Conservation (phyloP, 2,797 vertebrate species). For the Erethizon dorsatum region DNA sequence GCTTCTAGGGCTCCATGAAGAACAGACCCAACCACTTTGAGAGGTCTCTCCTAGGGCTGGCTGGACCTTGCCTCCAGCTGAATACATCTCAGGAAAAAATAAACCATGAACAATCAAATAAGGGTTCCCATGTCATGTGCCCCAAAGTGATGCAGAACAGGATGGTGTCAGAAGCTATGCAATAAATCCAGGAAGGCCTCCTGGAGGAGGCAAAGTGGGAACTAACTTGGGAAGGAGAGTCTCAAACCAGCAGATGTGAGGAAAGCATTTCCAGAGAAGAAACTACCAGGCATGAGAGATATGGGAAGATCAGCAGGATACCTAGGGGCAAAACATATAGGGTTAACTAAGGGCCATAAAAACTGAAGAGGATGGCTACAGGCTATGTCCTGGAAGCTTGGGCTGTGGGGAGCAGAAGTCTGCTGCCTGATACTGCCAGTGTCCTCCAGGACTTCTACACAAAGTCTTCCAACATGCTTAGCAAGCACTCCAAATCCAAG, state of each 20-base stretch:
- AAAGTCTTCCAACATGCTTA: neutral
- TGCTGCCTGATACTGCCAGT: neutral
- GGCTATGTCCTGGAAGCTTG: neutral
- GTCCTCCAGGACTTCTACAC: neutral
- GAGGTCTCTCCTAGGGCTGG: neutral
- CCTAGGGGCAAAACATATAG: neutral
- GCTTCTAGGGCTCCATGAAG: neutral
- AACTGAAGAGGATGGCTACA: neutral
- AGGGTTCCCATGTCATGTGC: neutral
- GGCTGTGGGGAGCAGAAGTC: neutral
- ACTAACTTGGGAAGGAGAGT: neutral
- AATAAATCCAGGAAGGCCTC: constrained; percentile 22
- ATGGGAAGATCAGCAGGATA: neutral
- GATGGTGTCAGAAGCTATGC: neutral
- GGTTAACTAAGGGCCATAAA: neutral
- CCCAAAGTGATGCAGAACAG: neutral
- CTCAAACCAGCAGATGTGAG: neutral
- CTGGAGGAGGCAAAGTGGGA: neutral
- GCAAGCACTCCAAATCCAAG: neutral
- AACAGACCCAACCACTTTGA: neutral
- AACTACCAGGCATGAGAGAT: neutral
- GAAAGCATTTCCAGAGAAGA: neutral
- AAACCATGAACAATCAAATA: constrained; percentile 5
- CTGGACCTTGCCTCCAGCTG: neutral
- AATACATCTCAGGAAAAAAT: neutral